Evolutionary conservation across 2,888 invertebrate species (phyloP).

Genomic region (Netelia virgata): DNA sequence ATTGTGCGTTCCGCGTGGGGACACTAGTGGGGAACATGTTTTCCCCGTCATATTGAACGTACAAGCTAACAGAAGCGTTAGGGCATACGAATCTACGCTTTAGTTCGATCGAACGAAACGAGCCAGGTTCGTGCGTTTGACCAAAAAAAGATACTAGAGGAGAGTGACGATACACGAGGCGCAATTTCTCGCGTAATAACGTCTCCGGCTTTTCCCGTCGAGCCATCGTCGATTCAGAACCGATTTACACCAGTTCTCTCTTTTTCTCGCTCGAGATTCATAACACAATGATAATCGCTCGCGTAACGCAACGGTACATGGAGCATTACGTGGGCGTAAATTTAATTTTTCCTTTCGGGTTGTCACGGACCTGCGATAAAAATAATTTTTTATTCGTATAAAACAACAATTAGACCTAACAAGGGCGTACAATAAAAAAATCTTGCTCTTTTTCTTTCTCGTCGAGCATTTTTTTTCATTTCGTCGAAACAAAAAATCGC

Average conservation of each 20-base stretch:
- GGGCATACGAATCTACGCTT: slow-evolving; percentile 6
- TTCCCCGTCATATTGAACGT: background rate
- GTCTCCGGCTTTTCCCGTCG: background rate
- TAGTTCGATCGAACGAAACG: background rate
- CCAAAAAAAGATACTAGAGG: background rate
- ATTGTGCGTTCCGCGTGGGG: background rate
- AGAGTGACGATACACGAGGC: background rate
- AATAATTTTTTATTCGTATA: background rate
- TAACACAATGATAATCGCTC: background rate
- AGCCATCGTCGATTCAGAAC: background rate
- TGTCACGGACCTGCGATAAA: background rate
- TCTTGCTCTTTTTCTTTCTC: background rate
- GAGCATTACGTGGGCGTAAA: background rate
- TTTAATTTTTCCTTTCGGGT: background rate
- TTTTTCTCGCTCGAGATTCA: background rate
- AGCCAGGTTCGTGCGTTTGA: background rate
- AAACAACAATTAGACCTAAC: background rate
- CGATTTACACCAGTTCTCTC: background rate
- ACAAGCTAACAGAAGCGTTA: background rate
- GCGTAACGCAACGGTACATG: background rate
- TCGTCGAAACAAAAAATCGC: background rate
- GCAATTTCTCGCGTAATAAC: background rate
- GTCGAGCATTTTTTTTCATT: background rate
- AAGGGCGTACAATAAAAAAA: background rate
- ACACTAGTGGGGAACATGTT: background rate